A percentile compares a stretch with the other conserved stretches of the same genome.
These are phyloP conservation scores for Nasua narica DNA, from an alignment of 2,797 vertebrate genomes.

Conservation along the genomic window DNA sequence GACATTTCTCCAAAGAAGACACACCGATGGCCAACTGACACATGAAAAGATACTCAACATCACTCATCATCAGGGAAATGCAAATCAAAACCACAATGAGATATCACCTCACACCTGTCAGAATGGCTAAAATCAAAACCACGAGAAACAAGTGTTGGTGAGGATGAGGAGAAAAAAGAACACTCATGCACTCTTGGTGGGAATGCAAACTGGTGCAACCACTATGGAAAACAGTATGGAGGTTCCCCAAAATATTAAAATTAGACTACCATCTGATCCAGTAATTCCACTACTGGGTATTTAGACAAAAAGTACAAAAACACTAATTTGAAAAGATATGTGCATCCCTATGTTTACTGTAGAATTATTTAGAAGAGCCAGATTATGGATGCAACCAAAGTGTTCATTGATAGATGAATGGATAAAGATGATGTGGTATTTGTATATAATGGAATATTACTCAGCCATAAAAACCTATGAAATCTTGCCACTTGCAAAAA, in stretches of 20 bases:
- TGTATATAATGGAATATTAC: neutral
- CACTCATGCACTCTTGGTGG: neutral
- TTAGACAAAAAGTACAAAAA: neutral
- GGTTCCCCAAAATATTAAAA: neutral
- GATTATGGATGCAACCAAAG: neutral
- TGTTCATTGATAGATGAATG: neutral
- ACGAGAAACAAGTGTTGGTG: neutral
- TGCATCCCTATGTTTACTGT: neutral
- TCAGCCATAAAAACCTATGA: neutral
- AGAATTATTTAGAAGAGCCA: neutral
- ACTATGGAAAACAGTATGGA: neutral
- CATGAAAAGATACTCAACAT: neutral
- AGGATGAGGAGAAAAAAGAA: neutral
- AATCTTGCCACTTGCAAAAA: neutral
- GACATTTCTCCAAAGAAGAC: neutral
- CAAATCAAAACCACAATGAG: neutral
- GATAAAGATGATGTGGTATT: neutral
- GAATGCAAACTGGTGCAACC: neutral
- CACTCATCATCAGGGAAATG: neutral
- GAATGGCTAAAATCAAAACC: neutral
- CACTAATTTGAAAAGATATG: neutral
- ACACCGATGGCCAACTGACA: neutral
- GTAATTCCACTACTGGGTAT: neutral
- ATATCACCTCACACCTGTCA: neutral
- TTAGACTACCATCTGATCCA: neutral